Evolutionary conservation across 2,888 invertebrate genomes (phyloP), one percentile per base, ranked within the genome.

Genomic region (Stenurella melanura): DNA sequence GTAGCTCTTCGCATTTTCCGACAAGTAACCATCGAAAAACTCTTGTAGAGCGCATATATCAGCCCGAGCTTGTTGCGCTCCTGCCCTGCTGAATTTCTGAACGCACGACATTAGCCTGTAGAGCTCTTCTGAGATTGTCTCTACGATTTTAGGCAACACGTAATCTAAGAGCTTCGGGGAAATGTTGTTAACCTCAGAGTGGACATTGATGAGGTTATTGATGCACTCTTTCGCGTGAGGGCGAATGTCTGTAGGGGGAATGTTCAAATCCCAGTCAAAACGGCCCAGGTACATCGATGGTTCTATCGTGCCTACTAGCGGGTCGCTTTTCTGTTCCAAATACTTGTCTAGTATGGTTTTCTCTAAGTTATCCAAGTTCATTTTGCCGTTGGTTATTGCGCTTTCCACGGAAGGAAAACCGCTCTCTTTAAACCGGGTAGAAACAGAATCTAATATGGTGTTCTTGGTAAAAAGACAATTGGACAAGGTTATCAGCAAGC

Each of bases 241-340:
- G 69, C 96, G 91, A 12, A 97, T 92, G 87, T 96, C 96, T 6
- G 92, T 93, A 0, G 96, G 94, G 67, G 93, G 92, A 68, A 93
- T 92, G 83, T 95, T 94, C 0, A 93, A 93, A 84, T 95, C 94
- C 94, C 97, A 96, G 86, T 95, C 95, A 87, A 97, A 96, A 75
- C 94, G 92, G 0, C 97, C 97, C 86, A 96, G 92, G 89, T 98
- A 98, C 97, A 98, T 98, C 79, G 96, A 97, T 7, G 96, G 97
- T 89, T 98, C 98, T 80, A 98, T 97, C 7, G 96, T 96, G n/a
- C 97, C 98, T 26, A 98, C 97, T 12, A 98, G 91, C 0, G 98
- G 98, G 90, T 98, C 97, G 61, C 96, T 95, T 87, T 97, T 97
- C 86, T 96, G 95, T 88, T 98, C 98, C 68, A 96, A 91, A 87